A percentile compares a stretch with the other conserved stretches of the same genome.
phyloP scores from a whole-genome alignment of 2,113 vertebrate species.

The Chlorodrepanis virens region DNA sequence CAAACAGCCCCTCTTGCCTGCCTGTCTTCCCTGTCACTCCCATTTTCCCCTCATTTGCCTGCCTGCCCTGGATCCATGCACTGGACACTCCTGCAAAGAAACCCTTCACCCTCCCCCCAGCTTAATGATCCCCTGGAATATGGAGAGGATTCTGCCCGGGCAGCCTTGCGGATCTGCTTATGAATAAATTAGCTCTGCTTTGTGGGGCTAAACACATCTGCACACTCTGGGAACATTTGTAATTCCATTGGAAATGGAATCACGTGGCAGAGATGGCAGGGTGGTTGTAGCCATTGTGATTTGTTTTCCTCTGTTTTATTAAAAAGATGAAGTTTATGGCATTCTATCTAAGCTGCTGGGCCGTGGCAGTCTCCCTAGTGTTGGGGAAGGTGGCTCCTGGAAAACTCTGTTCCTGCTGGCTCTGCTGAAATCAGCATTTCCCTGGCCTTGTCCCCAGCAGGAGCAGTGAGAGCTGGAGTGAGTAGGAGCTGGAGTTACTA shows the following conservation, averaged over 20 bases:
- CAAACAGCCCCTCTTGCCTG: neutral
- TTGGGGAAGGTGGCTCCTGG: neutral
- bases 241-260: conserved; percentile 31
- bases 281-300: neutral
- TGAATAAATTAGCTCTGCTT: conserved; percentile 59
- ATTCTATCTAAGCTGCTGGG: neutral
- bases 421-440: neutral
- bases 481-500: neutral
- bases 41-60: neutral
- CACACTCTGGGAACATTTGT: neutral
- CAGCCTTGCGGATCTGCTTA: conserved; percentile 36
- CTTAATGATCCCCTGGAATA: conserved; percentile 37
- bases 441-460: neutral
- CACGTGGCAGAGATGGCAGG: neutral
- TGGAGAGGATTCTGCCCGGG: conserved; percentile 11
- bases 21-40: neutral
- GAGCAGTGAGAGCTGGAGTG: neutral
- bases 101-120: neutral
- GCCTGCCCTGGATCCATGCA: neutral
- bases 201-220: conserved; percentile 33
- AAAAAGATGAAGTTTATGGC: neutral
- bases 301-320: neutral
- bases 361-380: neutral
- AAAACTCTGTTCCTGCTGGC: neutral
- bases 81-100: neutral